These are phyloP conservation scores for Sus scrofa DNA, from an alignment of 2,113 vertebrate genomes.

Conservation along the genomic window T2T-Sscrofa CM000813.6:155261501-155262000, in stretches of 20 bases:
- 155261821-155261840: background rate
- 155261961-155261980: background rate
- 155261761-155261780: background rate
- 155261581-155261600: no score
- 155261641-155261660: background rate
- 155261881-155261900: background rate
- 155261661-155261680: slow-evolving; percentile 7
- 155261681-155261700: background rate
- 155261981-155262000: background rate
- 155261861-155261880: background rate
- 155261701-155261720: background rate
- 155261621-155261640: no score
- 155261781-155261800: background rate
- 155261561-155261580: no score
- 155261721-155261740: background rate
- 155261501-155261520: no score
- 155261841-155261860: background rate
- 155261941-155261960: background rate
- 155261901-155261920: background rate
- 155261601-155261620: no score
- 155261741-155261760: background rate
- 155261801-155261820: background rate
- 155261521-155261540: no score
- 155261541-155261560: no score
- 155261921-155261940: background rate